phyloP scores from a whole-genome alignment of 2,113 vertebrate species.

The Phoxinus phoxinus region DNA sequence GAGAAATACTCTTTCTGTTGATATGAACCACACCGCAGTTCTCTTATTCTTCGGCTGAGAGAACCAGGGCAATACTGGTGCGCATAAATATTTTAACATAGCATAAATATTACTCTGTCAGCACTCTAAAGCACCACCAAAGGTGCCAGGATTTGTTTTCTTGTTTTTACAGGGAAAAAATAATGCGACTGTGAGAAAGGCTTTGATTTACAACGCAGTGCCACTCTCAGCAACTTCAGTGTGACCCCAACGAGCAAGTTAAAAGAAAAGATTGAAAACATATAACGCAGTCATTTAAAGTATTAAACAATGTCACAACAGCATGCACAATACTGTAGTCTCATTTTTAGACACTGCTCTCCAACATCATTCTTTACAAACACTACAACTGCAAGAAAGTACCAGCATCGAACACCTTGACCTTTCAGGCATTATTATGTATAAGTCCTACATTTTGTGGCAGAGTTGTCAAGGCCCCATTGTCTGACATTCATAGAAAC shows the following conservation, averaged over 20 bases:
- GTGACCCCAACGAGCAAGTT: not conserved
- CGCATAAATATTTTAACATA: conserved; percentile 59
- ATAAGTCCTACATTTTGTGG: not conserved
- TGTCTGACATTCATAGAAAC: not conserved
- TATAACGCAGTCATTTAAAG: not conserved
- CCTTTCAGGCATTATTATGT: conserved; percentile 10
- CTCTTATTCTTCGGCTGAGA: conserved; percentile 25
- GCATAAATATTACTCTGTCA: conserved; percentile 56
- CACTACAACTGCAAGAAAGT: not conserved
- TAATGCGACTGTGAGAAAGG: conserved; percentile 26
- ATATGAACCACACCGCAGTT: conserved; percentile 27
- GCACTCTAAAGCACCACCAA: conserved; percentile 39
- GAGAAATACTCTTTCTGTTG: conserved; percentile 6
- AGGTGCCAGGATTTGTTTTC: conserved; percentile 52
- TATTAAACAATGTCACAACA: conserved; percentile 4
- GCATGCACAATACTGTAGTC: not conserved
- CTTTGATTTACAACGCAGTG: conserved; percentile 42
- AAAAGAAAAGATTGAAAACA: conserved; percentile 1
- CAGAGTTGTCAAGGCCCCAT: not conserved
- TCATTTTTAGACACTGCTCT: not conserved
- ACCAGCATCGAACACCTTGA: not conserved
- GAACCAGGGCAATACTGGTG: conserved; percentile 47
- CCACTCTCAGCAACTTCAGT: not conserved
- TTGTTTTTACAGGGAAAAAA: conserved; percentile 43
- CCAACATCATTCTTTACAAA: not conserved